Evolutionary conservation across 2,113 vertebrate species (phyloP).

Genomic region (Sylvia atricapilla): DNA sequence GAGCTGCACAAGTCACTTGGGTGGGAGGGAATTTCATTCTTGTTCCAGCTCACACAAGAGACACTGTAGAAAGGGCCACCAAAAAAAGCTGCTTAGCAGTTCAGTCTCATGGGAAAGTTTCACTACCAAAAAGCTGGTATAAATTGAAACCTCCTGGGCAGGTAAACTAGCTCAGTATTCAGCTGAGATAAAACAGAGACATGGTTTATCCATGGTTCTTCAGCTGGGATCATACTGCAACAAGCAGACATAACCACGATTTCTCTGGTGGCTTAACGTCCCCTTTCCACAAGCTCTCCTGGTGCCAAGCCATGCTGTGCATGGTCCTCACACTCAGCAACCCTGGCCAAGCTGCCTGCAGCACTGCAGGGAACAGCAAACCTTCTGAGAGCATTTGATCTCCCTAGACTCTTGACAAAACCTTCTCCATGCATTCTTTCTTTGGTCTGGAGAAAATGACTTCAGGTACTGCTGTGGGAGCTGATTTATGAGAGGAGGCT

Average conservation of each 20-base stretch:
- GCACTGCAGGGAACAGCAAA: neutral
- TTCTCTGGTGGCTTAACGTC: neutral
- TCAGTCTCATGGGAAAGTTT: neutral
- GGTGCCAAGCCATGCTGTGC: neutral
- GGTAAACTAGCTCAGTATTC: neutral
- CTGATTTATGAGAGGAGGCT: slow-evolving; percentile 54
- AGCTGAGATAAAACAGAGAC: slow-evolving; percentile 26
- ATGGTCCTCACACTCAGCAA: neutral
- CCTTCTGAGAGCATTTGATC: slow-evolving; percentile 10
- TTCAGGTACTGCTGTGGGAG: slow-evolving; percentile 45
- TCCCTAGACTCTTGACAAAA: neutral
- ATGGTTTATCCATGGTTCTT: neutral
- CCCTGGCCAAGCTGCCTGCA: neutral
- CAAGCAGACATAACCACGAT: neutral
- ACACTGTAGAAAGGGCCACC: neutral
- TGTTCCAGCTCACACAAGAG: neutral
- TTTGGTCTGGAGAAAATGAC: slow-evolving; percentile 34
- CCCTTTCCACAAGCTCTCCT: neutral
- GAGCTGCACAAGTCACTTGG: neutral
- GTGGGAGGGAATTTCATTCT: neutral
- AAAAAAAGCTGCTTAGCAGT: neutral
- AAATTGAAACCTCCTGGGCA: neutral
- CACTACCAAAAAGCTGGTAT: neutral
- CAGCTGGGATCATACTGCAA: neutral
- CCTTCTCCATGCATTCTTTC: slow-evolving; percentile 21